Evolutionary conservation across 2,888 invertebrate genomes (phyloP), one percentile per base, ranked within the genome.

Genomic region (Scaeva pyrastri): DNA sequence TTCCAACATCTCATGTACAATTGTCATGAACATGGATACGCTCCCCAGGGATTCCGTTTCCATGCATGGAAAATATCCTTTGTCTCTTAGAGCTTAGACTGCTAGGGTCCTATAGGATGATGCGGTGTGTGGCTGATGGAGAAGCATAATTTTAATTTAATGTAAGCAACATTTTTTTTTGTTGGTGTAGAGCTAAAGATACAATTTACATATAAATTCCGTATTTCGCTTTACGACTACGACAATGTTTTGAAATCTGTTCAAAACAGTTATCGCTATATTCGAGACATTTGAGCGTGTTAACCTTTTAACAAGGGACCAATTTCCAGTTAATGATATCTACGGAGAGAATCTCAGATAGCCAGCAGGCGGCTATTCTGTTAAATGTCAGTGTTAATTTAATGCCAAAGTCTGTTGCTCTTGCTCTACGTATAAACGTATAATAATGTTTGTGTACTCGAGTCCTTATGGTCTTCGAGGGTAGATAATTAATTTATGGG

Each of bases 191-290:
- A 68, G 36, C 43, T 31, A 62, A 52, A 50, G 55, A 60, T 70
- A 68, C 62, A 81, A 85, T 85, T 85, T 85, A 77, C 85, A 85
- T 85, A 81, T n/a, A 85, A 85, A 85, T 72, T 76, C 64, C 72
- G 50, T 76, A 72, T 62, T 81, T 80, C 21, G 19, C 36, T 58
- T 39, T 16, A 19, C 11, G 52, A 39, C 60, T 50, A 60, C 23
- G 45, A 64, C 45, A 43, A 64, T 43, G 26, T 72, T 72, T 68
- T 72, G 55, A 72, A 64, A 68, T 72, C 85, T 76, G 75, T 39
- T 81, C 11, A 11, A 62, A 81, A 81, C 7, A 76, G 76, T 77
- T 85, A 81, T 81, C 48, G 70, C 39, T 76, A 60, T 77, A 81
- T 85, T 85, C 68, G 62, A 77, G 73, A 70, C 85, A 73, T 73